Evolutionary conservation across 2,113 vertebrate species (phyloP).

Genomic region (Cyprinodon brontotheroides): DNA sequence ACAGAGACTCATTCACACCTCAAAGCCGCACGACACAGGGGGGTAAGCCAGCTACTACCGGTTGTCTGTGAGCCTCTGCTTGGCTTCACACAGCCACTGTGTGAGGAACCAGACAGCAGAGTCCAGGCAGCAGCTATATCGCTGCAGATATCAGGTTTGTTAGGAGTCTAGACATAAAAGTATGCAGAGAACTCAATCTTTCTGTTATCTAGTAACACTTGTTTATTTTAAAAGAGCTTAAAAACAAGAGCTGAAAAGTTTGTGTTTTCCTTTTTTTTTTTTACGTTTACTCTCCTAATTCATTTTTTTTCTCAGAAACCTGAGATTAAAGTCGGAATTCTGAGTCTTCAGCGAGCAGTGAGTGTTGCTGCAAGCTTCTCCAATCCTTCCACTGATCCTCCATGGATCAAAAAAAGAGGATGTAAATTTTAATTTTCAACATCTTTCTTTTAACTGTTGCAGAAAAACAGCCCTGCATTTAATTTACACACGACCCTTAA

Average conservation of each 20-base stretch:
- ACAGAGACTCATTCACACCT: slow-evolving; percentile 73
- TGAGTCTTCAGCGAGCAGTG: no score
- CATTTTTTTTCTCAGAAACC: no score
- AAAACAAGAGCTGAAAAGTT: not conserved
- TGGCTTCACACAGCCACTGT: slow-evolving; percentile 41
- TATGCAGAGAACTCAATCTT: slow-evolving; percentile 59
- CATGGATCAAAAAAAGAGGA: no score
- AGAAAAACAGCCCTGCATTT: no score
- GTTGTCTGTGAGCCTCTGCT: slow-evolving; percentile 42
- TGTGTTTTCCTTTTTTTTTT: not conserved
- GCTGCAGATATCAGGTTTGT: slow-evolving; percentile 61
- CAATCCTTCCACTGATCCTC: no score
- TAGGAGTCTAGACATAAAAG: slow-evolving; percentile 69
- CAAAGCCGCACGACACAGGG: slow-evolving; percentile 30
- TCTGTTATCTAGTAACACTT: slow-evolving; percentile 53
- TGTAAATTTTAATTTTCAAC: no score
- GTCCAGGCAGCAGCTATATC: slow-evolving; percentile 37
- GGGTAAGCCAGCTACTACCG: slow-evolving; percentile 23
- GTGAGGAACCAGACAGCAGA: slow-evolving; percentile 28
- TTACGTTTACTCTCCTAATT: no score
- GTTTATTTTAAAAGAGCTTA: slow-evolving; percentile 33
- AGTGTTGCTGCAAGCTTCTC: no score
- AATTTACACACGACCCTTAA: no score
- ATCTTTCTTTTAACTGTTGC: no score
- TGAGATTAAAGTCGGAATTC: no score